Conservation (phyloP, 2,888 invertebrate species). For the Phorcus lineatus region DNA sequence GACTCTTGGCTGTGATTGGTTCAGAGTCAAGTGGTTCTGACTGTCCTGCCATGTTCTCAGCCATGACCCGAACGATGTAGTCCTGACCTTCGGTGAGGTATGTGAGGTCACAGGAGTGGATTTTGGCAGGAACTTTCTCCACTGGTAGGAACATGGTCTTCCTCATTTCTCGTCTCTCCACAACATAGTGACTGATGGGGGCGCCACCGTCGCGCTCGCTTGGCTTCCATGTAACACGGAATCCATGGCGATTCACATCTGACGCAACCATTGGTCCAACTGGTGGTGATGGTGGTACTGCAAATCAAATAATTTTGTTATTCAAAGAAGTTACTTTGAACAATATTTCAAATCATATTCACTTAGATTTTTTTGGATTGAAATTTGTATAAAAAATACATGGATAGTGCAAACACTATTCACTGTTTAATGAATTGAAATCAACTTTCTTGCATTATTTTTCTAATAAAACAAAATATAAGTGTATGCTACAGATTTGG, state of each 20-base stretch:
- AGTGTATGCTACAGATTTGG: no score
- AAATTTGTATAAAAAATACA: no score
- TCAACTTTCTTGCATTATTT: no score
- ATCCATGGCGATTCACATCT: conserved; percentile 58
- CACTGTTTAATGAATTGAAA: no score
- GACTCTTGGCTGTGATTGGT: conserved; percentile 66
- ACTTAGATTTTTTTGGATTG: no score
- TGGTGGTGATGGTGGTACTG: conserved; percentile 65
- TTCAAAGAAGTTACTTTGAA: no score
- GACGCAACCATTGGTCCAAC: conserved; percentile 61
- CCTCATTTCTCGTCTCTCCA: conserved; percentile 84
- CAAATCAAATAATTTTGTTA: conserved; percentile 8
- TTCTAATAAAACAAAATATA: no score
- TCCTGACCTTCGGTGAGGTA: conserved; percentile 86
- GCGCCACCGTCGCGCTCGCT: conserved; percentile 84
- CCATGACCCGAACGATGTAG: conserved; percentile 90
- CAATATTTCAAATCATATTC: no score
- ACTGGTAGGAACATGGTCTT: conserved; percentile 61
- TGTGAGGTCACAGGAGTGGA: conserved; percentile 53
- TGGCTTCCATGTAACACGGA: conserved; percentile 59
- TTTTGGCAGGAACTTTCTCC: conserved; percentile 50
- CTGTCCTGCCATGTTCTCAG: conserved; percentile 88
- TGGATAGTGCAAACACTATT: no score
- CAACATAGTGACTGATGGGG: conserved; percentile 85
- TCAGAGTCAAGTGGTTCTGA: conserved; percentile 81